Conservation (phyloP, 2,113 vertebrate species). For the Uropsilus gracilis region DNA sequence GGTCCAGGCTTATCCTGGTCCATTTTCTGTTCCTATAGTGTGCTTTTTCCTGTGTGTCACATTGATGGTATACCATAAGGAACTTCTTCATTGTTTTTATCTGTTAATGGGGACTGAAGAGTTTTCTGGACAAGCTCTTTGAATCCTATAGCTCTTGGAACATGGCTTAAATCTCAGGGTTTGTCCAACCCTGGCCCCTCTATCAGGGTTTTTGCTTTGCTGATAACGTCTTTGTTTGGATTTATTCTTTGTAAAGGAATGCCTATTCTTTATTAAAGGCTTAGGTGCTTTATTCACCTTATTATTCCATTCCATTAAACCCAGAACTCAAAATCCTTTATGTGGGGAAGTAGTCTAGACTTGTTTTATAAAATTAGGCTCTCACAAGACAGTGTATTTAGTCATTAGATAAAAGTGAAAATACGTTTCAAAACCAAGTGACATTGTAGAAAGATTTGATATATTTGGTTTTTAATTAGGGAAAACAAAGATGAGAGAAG, state of each 20-base stretch:
- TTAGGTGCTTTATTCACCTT: background rate
- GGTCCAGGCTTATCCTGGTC: background rate
- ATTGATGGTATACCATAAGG: background rate
- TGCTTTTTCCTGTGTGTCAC: background rate
- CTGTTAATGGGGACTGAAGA: background rate
- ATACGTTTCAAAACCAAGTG: background rate
- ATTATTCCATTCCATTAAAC: background rate
- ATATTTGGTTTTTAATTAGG: background rate
- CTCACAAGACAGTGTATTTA: background rate
- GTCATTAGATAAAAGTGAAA: slow-evolving; percentile 32
- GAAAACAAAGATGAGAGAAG: background rate
- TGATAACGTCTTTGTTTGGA: background rate
- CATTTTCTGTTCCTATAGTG: background rate
- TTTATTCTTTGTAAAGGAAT: slow-evolving; percentile 1
- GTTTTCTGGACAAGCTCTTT: background rate
- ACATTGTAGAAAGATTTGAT: background rate
- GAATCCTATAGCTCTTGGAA: background rate
- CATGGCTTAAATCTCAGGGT: background rate
- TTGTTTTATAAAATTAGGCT: background rate
- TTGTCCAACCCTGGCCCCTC: background rate
- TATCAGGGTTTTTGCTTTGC: background rate
- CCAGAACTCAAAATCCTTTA: background rate
- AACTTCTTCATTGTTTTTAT: background rate
- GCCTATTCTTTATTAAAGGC: background rate
- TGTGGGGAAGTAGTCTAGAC: background rate